Percentiles rank a stretch among this genome's conserved stretches.
phyloP scores from a whole-genome alignment of 1,140 invertebrate species.

The Drosophila pseudoobscura region DNA sequence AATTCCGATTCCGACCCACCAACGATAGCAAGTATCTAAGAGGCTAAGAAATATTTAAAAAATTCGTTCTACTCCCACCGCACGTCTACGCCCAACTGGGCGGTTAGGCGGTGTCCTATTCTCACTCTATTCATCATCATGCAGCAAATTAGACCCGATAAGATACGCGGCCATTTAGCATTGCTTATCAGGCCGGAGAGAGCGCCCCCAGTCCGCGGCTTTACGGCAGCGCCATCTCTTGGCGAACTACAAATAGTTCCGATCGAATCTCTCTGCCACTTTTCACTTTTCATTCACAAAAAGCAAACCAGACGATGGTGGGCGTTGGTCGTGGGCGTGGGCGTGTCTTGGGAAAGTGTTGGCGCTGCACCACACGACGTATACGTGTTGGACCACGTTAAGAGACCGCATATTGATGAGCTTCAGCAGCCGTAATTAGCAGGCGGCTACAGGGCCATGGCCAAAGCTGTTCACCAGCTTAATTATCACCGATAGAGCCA shows the following conservation, averaged over 20 bases:
- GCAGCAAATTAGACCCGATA: conserved; percentile 63
- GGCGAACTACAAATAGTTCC: conserved; percentile 23
- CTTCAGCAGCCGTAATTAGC: conserved; percentile 58
- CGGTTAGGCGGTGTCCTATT: conserved; percentile 36
- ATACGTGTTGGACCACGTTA: conserved; percentile 48
- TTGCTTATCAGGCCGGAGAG: conserved; percentile 49
- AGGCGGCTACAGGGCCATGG: conserved; percentile 55
- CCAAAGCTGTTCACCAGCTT: conserved; percentile 59
- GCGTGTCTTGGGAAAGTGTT: conserved; percentile 63
- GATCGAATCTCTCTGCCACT: conserved; percentile 1
- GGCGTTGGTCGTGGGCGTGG: conserved; percentile 36
- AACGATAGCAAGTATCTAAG: not conserved
- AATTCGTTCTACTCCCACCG: conserved; percentile 10
- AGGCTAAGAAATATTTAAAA: conserved; percentile 3
- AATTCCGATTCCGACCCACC: not conserved
- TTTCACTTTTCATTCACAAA: conserved; percentile 73
- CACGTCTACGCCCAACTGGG: conserved; percentile 51
- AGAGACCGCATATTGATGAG: conserved; percentile 72
- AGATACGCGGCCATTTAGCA: conserved; percentile 59
- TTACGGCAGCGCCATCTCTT: conserved; percentile 30
- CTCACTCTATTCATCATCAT: conserved; percentile 50
- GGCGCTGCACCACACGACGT: conserved; percentile 39
- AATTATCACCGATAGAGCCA: conserved; percentile 42
- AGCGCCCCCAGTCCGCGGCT: conserved; percentile 12
- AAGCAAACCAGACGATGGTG: not conserved